Conservation (phyloP, 2,113 vertebrate genomes). For the Phocoena phocoena region DNA sequence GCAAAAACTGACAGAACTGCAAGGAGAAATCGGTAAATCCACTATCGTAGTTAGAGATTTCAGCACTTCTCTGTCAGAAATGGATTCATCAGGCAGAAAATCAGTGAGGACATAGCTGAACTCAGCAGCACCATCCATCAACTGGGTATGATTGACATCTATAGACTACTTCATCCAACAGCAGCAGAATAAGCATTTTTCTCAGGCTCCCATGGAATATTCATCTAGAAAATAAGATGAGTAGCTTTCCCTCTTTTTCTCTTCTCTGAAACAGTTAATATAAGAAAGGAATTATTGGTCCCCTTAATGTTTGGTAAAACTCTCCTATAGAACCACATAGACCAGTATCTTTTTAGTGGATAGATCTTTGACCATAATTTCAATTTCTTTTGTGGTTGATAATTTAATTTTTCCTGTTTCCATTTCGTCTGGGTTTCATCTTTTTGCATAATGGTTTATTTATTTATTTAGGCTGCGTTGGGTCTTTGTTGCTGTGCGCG, state of each 20-base stretch:
- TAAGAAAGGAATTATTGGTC: background rate
- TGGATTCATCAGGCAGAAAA: background rate
- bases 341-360: background rate
- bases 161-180: background rate
- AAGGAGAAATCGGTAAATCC: background rate
- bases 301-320: background rate
- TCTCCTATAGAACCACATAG: background rate
- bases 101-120: background rate
- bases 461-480: too few species aligned
- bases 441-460: background rate
- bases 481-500: too few species aligned
- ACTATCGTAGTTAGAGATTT: background rate
- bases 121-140: background rate
- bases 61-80: background rate
- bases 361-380: background rate
- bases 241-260: background rate
- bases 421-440: background rate
- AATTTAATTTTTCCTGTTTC: background rate
- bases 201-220: background rate
- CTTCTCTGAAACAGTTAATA: background rate
- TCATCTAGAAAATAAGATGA: conserved; percentile 7
- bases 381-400: background rate
- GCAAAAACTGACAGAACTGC: background rate
- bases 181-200: background rate
- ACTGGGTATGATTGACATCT: background rate